Evolutionary conservation across 2,113 vertebrate species (phyloP).

Genomic region (Brachirus orientalis): DNA sequence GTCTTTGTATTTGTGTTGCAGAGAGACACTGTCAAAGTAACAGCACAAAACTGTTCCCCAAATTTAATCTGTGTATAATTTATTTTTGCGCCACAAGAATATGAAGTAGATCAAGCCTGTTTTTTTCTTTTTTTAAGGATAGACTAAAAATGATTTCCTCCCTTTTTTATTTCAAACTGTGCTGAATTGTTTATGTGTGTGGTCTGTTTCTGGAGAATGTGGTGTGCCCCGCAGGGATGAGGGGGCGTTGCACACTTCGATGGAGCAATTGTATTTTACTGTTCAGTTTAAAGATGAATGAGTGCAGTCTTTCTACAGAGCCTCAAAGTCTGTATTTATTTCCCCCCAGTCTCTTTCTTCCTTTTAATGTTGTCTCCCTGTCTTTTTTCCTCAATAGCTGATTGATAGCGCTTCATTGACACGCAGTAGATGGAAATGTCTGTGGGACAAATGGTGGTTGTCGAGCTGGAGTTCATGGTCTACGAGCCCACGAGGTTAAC

Average conservation of each 20-base stretch:
- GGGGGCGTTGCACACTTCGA: constrained; percentile 40
- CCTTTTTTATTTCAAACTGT: constrained; percentile 35
- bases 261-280: constrained; percentile 44
- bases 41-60: constrained; percentile 18
- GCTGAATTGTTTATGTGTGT: constrained; percentile 60
- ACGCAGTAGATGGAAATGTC: constrained; percentile 60
- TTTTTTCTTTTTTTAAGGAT: constrained; percentile 15
- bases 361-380: constrained; percentile 23
- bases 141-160: constrained; percentile 32
- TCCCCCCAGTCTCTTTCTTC: constrained; percentile 10
- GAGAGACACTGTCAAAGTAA: neutral
- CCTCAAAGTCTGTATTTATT: constrained; percentile 26
- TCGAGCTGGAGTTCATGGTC: constrained; percentile 61
- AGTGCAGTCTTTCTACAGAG: constrained; percentile 50
- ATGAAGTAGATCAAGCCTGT: constrained; percentile 19
- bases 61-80: constrained; percentile 30
- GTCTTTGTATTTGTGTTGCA: neutral
- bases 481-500: constrained; percentile 20
- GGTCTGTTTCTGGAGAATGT: constrained; percentile 59
- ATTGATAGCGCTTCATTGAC: constrained; percentile 64
- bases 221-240: constrained; percentile 17
- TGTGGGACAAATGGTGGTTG: constrained; percentile 54
- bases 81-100: constrained; percentile 30
- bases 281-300: constrained; percentile 64
- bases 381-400: constrained; percentile 48